Evolutionary conservation across 2,888 invertebrate genomes (phyloP).

Genomic region (Aleiodes leptofemur): DNA sequence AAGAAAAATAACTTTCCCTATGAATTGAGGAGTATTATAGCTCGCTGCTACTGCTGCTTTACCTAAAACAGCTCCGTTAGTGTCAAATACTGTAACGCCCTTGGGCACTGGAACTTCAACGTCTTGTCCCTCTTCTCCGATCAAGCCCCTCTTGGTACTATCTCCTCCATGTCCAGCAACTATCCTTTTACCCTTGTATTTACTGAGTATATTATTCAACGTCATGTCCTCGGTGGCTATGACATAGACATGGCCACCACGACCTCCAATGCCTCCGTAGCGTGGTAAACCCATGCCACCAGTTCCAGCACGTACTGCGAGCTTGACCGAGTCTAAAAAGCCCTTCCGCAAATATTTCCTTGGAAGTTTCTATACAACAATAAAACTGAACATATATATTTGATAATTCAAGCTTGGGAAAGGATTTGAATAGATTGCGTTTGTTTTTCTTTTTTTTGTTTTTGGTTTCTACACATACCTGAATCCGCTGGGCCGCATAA

Average conservation of each 20-base stretch:
- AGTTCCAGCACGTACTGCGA: conserved; percentile 88
- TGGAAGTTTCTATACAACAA: conserved; percentile 57
- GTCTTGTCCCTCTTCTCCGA: conserved; percentile 86
- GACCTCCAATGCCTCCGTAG: conserved; percentile 93
- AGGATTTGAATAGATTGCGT: not conserved
- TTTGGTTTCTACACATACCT: conserved; percentile 12
- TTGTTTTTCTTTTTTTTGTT: no score
- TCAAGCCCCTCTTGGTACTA: conserved; percentile 84
- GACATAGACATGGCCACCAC: conserved; percentile 91
- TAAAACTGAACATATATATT: not conserved
- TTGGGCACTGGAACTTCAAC: conserved; percentile 85
- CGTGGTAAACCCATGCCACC: conserved; percentile 88
- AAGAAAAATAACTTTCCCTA: no score
- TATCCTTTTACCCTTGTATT: conserved; percentile 79
- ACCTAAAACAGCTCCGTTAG: conserved; percentile 82
- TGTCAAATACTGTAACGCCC: conserved; percentile 86
- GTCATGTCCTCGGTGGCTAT: conserved; percentile 80
- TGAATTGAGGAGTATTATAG: no score
- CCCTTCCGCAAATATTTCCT: conserved; percentile 77
- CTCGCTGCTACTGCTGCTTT: conserved; percentile 47
- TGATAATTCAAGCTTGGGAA: not conserved
- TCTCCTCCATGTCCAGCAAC: conserved; percentile 84
- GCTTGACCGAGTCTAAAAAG: conserved; percentile 88
- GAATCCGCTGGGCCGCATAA: conserved; percentile 75
- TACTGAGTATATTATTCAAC: conserved; percentile 77